Evolutionary conservation across 2,797 vertebrate genomes (phyloP), one percentile per base, ranked within the genome.

Genomic region (Clarias fuscus): DNA sequence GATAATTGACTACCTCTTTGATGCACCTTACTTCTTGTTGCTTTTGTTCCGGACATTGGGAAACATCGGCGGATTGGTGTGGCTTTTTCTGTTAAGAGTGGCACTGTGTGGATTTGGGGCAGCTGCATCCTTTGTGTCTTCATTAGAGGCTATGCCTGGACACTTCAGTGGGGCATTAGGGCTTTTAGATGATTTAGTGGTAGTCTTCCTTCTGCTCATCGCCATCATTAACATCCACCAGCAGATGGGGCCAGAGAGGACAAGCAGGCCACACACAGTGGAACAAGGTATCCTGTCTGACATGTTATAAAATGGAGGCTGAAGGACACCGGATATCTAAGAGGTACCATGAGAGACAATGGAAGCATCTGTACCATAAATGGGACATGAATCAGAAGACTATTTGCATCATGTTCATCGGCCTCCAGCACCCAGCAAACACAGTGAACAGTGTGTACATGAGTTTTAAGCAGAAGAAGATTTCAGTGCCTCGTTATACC

Each of bases 161-260:
- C 94, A 95, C 68, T 91, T 96, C 79, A 94, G 93, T 2, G 93
- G 95, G 61, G 93, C 94, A 15, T 92, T 95, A 87, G 95, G 94
- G 76, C 90, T 94, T 58, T 90, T 96, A 76, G 96, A 96, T 56
- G 96, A 96, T 88, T 92, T 93, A 1, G 94, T 95, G 78, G 95
- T 96, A 86, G 94, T 97, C 78, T 91, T 96, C 77, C 93, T 97
- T 86, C 94, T 98, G 67, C 91, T 96, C 5, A 95, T 94, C 89
- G 96, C 94, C 27, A 90, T 95, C 68, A 93, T 97, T 87, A 97
- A 96, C 87, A 94, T 96, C 86, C 95, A 94, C 89, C 96, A 96
- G 91, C 95, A 96, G 90, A 94, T 96, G 86, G 92, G 77, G 24
- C 92, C 95, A 76, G 95, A 95, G 90, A 53, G 89, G 89, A 84